A percentile compares a stretch with the other conserved stretches of the same genome.
Evolutionary conservation across 2,113 vertebrate genomes (phyloP).

Genomic region (Alexandromys fortis): DNA sequence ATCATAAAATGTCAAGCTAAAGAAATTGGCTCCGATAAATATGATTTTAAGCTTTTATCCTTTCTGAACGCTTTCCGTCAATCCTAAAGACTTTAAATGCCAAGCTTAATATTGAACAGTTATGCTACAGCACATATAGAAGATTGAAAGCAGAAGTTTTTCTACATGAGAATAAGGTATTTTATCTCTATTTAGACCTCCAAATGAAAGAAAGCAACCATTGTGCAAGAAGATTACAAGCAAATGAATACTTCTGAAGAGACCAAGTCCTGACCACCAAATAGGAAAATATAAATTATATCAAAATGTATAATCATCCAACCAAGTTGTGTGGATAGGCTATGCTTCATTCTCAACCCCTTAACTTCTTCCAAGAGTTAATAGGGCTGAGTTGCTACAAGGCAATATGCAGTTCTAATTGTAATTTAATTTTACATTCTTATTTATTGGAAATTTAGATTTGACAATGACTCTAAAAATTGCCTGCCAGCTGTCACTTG

Average conservation of each 20-base stretch:
- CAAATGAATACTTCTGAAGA: constrained; percentile 36
- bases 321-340: background rate
- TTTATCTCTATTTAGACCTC: constrained; percentile 71
- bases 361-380: background rate
- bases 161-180: constrained; percentile 62
- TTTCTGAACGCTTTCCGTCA: constrained; percentile 83
- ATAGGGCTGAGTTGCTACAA: background rate
- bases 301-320: constrained; percentile 5
- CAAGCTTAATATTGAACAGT: constrained; percentile 81
- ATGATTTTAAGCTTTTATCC: constrained; percentile 85
- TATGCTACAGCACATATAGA: constrained; percentile 72
- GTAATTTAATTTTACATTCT: constrained; percentile 76
- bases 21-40: constrained; percentile 87
- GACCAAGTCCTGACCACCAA: background rate
- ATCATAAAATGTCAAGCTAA: constrained; percentile 87
- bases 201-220: constrained; percentile 45
- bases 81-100: constrained; percentile 81
- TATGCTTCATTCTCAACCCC: background rate
- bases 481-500: constrained; percentile 73
- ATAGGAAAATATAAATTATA: constrained; percentile 35
- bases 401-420: constrained; percentile 60
- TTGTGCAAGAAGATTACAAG: constrained; percentile 26
- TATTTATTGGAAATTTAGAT: constrained; percentile 72
- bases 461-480: constrained; percentile 68
- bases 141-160: constrained; percentile 63